Base-by-base conservation (phyloP, 2,888 invertebrate genomes). In the Pseudeuparius sepicola region DNA sequence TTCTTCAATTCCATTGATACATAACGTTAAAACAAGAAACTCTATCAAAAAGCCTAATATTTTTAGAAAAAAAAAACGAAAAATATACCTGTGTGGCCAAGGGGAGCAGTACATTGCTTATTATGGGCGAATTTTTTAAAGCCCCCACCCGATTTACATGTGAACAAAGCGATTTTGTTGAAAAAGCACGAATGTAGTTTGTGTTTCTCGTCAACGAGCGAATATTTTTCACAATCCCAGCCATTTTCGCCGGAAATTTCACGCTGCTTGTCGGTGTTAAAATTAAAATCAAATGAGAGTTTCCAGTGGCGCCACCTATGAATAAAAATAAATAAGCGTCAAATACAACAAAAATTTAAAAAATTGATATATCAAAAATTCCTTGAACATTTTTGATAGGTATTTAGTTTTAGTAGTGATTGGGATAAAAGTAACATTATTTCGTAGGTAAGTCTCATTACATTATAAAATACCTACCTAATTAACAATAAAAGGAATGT, bases 61-160 rank as follows among this genome's bases (percentile, higher is more conserved):
- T 13, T 11, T 7, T 24, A 25, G 14, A 12, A 13, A 30, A 16
- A 24, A 4, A 16, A 36, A 24, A 4, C 13, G 7, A 5, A 13
- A 34, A 28, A 37, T 37, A 48, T 50, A 56, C 56, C 52, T 55
- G 54, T 35, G 37, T 38, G 24, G 47, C 39, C 25, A 46, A 20
- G 6, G 20, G 6, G n/a, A 20, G 6, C 20, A 20, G n/a, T 20
- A 20, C 20, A 20, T 20, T 20, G n/a, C n/a, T n/a, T n/a, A n/a
- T n/a, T n/a, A n/a, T n/a, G n/a, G n/a, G n/a, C 6, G 6, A 20
- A 20, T 6, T 20, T 20, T 20, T 6, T n/a, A 6, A n/a, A n/a
- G n/a, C 20, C n/a, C n/a, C 7, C n/a, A 20, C n/a, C n/a, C n/a
- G 20, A n/a, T 20, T 20, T 20, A n/a, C 6, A 7, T 6, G 7